Evolutionary conservation across 2,888 invertebrate genomes (phyloP), one percentile per base, ranked within the genome.

Genomic region (Boloria selene): DNA sequence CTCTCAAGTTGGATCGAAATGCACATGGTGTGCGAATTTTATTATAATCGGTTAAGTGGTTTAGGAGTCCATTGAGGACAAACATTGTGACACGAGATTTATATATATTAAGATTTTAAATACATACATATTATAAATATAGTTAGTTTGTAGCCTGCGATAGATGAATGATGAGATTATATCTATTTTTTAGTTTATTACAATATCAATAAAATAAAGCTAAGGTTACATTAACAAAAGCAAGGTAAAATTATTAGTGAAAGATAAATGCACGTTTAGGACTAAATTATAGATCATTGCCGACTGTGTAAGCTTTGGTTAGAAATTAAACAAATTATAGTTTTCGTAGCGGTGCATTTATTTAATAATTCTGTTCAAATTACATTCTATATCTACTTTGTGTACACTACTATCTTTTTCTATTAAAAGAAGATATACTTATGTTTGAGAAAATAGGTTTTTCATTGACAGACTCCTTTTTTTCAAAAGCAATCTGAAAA

Each of bases 271-370:
- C 17, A 63, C 18, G 55, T 66, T 44, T 3, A 14, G 22, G 22
- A 18, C 31, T 17, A 44, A 67, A 60, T 55, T 14, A 50, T 60
- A 49, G 42, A 59, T 68, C 70, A 70, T 66, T 69, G 50, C 49
- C 18, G 18, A 13, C 53, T 59, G 13, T 44, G 62, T 64, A 62
- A 63, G 62, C 65, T 64, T 64, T 47, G 58, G 67, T 58, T 62
- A 52, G 50, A 68, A 71, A 72, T 68, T 64, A 73, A 71, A 72
- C 63, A 71, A 67, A 69, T 65, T 61, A 64, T 51, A 42, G 52
- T 47, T 55, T 55, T 67, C 16, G 64, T 61, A 7, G 60, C 31
- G 31, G 31, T 65, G 51, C 55, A 59, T 70, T 67, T 55, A 59
- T 67, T 60, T 49, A 47, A 53, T 64, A 53, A 67, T 59, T 55